Base-by-base conservation (phyloP, 1,140 invertebrate genomes). In the Drosophila obscura region DNA sequence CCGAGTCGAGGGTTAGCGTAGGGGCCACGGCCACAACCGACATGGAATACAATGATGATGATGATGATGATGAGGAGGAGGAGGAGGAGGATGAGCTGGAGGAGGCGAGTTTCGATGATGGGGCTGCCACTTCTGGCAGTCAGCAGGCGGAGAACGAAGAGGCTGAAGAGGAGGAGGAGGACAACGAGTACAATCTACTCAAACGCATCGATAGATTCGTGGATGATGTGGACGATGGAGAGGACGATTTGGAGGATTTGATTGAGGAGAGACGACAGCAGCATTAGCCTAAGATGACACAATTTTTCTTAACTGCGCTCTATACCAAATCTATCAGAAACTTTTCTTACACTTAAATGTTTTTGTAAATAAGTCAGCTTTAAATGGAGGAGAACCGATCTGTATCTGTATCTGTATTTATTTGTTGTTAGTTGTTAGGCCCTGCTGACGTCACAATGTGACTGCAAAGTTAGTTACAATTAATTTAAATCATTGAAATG, bases 291-390 rank as follows among this genome's bases (percentile, higher is more conserved):
- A 55, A 71, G 58, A 57, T 39, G 56, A 68, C 22, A 60, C 68
- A 51, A 49, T 69, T 73, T 73, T 83, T 88, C 75, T 75, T 61
- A 73, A 87, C 79, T 88, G 79, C 67, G 83, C 83, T 87, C 83
- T 88, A 87, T 87, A 87, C 83, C 83, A 87, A 87, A 87, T 87
- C 83, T 87, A 88, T 87, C 83, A 88, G 63, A 75, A 79, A 87
- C 46, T 68, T 87, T 82, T 85, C 75, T 73, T 59, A 83, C 71
- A 67, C 79, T 61, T 71, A 67, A 75, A 62, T 72, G 44, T 76
- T 71, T 57, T 76, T 87, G 81, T 87, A 87, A 65, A 87, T 87
- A 85, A 82, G 57, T 75, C 77, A 87, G 82, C 82, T 85, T 87
- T 85, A 85, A 85, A 49, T 65, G 44, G 57, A 39, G 35, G 35